These are phyloP conservation scores for Esox masquinongy DNA, from an alignment of 2,797 vertebrate genomes.

Conservation along the genomic window DNA sequence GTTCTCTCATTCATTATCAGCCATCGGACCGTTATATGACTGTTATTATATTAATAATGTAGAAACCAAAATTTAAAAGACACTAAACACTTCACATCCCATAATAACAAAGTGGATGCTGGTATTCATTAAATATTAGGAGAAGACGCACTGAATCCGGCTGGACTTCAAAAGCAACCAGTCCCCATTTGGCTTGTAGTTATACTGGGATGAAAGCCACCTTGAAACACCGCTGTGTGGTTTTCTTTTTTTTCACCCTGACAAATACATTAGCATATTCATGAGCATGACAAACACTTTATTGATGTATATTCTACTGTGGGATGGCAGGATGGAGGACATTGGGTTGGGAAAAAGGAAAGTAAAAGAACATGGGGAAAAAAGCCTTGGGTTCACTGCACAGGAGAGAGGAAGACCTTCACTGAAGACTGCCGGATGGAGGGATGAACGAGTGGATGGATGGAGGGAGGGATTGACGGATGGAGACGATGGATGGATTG, in stretches of 20 bases:
- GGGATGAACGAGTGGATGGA: not conserved
- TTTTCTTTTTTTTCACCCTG: slow-evolving; percentile 24
- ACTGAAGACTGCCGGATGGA: slow-evolving; percentile 27
- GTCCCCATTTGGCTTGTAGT: slow-evolving; percentile 38
- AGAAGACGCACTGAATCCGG: slow-evolving; percentile 45
- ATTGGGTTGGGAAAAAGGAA: slow-evolving; percentile 31
- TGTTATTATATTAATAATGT: slow-evolving; percentile 44
- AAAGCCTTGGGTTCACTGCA: slow-evolving; percentile 24
- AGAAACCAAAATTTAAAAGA: slow-evolving; percentile 44
- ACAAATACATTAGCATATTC: slow-evolving; percentile 71
- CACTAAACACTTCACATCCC: slow-evolving; percentile 38
- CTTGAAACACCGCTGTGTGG: slow-evolving; percentile 36
- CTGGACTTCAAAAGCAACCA: slow-evolving; percentile 39
- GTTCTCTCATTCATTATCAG: slow-evolving; percentile 29
- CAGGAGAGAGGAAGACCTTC: slow-evolving; percentile 26
- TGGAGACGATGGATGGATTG: too few species aligned
- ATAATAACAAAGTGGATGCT: slow-evolving; percentile 42
- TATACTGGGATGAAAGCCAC: not conserved
- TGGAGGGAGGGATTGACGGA: too few species aligned
- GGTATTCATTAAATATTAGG: slow-evolving; percentile 50
- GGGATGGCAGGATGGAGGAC: slow-evolving; percentile 43
- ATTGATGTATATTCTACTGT: slow-evolving; percentile 62
- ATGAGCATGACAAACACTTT: slow-evolving; percentile 63
- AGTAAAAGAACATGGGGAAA: slow-evolving; percentile 61
- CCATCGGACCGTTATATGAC: slow-evolving; percentile 47